These are phyloP conservation scores for Mizuhopecten yessoensis DNA, from an alignment of 1,140 invertebrate genomes.

Conservation along the genomic window DNA sequence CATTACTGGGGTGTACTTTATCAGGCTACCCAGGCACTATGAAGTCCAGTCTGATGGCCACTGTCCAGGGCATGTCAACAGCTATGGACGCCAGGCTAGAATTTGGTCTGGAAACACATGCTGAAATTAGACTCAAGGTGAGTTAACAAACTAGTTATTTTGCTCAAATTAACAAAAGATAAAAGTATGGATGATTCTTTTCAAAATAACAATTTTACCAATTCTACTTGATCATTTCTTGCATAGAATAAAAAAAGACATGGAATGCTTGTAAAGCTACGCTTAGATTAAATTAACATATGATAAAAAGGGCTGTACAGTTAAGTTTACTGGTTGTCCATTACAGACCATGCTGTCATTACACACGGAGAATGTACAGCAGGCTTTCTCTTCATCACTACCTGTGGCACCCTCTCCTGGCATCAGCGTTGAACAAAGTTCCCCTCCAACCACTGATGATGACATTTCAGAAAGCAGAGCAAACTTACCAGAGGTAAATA, in stretches of 20 bases:
- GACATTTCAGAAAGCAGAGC: conserved; percentile 70
- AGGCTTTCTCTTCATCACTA: conserved; percentile 76
- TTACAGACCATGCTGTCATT: conserved; percentile 81
- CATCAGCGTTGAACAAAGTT: conserved; percentile 46
- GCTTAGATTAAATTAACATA: no score
- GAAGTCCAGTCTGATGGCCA: conserved; percentile 43
- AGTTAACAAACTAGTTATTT: conserved; percentile 74
- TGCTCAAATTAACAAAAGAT: no score
- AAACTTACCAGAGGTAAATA: conserved; percentile 53
- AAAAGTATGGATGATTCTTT: no score
- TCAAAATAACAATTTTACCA: no score
- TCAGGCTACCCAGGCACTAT: conserved; percentile 28
- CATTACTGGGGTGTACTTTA: not conserved
- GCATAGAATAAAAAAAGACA: no score
- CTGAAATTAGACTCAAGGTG: conserved; percentile 89
- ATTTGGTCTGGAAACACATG: conserved; percentile 88
- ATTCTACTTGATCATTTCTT: no score
- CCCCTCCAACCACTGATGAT: conserved; percentile 72
- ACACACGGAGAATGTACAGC: conserved; percentile 86
- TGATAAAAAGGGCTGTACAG: not conserved
- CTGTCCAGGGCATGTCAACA: conserved; percentile 85
- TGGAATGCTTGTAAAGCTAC: no score
- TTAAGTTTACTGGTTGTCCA: not conserved
- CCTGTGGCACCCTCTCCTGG: conserved; percentile 66
- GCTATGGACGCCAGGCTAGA: conserved; percentile 91